Conservation (phyloP, 2,888 invertebrate species). For the Torymus tubicola region DNA sequence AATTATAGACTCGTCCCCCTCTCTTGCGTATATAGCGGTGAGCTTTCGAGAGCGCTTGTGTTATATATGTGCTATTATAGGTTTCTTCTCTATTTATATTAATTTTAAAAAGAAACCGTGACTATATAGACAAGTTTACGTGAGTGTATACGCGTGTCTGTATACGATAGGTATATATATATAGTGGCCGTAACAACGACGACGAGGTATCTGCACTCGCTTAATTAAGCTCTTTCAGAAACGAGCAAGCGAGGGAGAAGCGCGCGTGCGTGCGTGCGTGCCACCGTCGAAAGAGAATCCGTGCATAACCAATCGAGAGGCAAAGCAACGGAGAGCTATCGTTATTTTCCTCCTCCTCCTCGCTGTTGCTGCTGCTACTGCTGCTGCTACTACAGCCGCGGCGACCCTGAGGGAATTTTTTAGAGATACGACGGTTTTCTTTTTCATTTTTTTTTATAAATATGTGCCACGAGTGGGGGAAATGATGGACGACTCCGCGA, state of each 20-base stretch:
- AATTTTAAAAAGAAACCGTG: no score
- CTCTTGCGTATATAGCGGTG: not conserved
- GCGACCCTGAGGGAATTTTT: not conserved
- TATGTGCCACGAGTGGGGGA: not conserved
- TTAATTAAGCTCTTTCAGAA: conserved; percentile 27
- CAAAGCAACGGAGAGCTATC: not conserved
- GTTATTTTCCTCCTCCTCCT: not conserved
- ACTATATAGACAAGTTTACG: no score
- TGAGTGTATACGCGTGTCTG: not conserved
- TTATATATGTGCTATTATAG: not conserved
- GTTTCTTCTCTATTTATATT: not conserved
- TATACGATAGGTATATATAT: not conserved
- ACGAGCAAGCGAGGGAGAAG: no score
- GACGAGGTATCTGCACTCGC: not conserved
- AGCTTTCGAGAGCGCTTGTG: conserved; percentile 1
- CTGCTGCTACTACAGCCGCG: not conserved
- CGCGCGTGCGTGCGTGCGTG: no score
- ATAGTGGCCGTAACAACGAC: no score
- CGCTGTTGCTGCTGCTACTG: not conserved
- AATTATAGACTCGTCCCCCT: conserved; percentile 46
- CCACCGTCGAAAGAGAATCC: not conserved
- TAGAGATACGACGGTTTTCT: not conserved
- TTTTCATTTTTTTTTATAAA: not conserved
- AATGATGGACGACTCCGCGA: conserved; percentile 10
- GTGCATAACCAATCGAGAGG: conserved; percentile 2